Conservation (phyloP, 2,888 invertebrate genomes). For the Nomada ruficornis region DNA sequence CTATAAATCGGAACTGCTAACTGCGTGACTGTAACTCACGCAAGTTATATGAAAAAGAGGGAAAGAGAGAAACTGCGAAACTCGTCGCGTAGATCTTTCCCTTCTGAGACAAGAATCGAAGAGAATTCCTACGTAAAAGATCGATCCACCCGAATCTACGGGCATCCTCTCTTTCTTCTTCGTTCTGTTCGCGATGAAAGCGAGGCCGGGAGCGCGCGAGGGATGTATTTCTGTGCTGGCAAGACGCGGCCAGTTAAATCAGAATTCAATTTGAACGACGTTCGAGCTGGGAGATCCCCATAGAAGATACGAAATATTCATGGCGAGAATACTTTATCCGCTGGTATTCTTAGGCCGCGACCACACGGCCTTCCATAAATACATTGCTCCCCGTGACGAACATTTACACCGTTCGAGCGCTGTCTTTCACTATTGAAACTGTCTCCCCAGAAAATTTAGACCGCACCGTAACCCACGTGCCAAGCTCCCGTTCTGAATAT, state of each 20-base stretch:
- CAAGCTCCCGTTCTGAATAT: background rate
- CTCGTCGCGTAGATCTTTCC: constrained; percentile 50
- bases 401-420: constrained; percentile 23
- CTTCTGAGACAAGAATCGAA: constrained; percentile 17
- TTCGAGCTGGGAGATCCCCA: constrained; percentile 67
- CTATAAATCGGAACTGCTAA: constrained; percentile 65
- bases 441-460: background rate
- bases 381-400: constrained; percentile 33
- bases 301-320: constrained; percentile 65
- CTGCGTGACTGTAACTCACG: constrained; percentile 64
- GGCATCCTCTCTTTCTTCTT: background rate
- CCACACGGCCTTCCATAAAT: constrained; percentile 48
- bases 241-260: constrained; percentile 75
- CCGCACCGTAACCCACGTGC: background rate
- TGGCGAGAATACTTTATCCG: constrained; percentile 60
- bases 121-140: constrained; percentile 40
- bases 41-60: constrained; percentile 43
- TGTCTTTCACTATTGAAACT: background rate
- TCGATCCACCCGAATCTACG: constrained; percentile 22
- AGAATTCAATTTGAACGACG: constrained; percentile 79
- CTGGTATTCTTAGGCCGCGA: constrained; percentile 55
- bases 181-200: constrained; percentile 4
- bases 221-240: constrained; percentile 50
- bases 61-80: constrained; percentile 44
- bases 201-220: constrained; percentile 13